Base-by-base conservation (phyloP, 2,888 invertebrate species). In the Brachycybe producta region DNA sequence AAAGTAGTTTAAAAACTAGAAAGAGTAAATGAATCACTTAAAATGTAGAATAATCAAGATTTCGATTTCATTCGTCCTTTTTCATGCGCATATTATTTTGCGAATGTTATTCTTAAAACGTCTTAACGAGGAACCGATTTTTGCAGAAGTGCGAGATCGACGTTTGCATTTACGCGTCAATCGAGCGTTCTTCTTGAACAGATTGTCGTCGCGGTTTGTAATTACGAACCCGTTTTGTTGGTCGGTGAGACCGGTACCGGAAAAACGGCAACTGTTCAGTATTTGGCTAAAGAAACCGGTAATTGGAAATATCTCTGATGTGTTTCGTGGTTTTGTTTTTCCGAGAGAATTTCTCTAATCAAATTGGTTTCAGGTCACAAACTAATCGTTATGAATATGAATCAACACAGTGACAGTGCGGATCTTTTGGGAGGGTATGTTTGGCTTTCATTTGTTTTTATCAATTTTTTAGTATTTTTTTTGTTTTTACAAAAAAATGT, bases 231-330 rank as follows among this genome's bases (percentile, higher is more conserved):
- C 0, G 85, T 95, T 1, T 70, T 98, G 4, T 71, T 98, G 5
- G 94, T 97, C 0, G 98, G 98, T 26, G 98, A 98, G 71, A 98
- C 98, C 0, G 98, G 98, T 41, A 94, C 92, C 0, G 98, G 98
- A 0, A 98, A 98, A 72, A 99, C 98, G 0, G 87, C 91, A 1
- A 80, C 86, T 0, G 79, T 98, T 1, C 97, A 97, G 65, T 90
- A 85, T 67, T 71, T 97, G 49, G 87, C 95, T 0, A 75, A 79
- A 54, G 79, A 82, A 56, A 78, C 86, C 0, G 83, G 67, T 65
- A 58, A 55, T 28, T 34, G 13, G 13, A 27, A 13, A 43, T 17
- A 35, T 17, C 34, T 11, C 4, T 7, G 5, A 13, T 38, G 39
- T 38, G 17, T 13, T 13, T 38, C 17, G 28, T 35, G 27, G 26